Percentiles rank a stretch among this genome's conserved stretches.
Conservation (phyloP, 2,113 vertebrate genomes). For the Falco punctatus region DNA sequence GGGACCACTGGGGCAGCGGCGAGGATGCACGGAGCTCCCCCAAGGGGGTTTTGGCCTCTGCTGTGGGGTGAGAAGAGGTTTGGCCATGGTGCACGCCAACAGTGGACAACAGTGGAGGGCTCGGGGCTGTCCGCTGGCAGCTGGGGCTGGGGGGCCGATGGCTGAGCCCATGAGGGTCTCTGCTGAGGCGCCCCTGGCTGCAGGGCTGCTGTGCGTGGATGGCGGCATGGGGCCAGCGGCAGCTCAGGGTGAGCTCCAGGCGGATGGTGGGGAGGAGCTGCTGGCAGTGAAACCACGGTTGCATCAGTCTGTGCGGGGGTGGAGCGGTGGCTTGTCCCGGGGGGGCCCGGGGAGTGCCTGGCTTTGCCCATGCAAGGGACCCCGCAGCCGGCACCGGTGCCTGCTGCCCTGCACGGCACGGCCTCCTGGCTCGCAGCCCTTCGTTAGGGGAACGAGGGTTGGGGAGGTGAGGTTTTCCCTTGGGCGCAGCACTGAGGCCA, state of each 20-base stretch:
- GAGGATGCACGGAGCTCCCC: background rate
- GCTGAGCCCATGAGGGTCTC: background rate
- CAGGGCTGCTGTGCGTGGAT: accelerated
- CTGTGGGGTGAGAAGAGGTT: background rate
- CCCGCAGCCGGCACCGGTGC: accelerated
- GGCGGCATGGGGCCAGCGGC: accelerated
- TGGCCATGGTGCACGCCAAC: accelerated
- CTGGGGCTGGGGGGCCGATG: accelerated
- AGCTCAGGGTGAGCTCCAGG: background rate
- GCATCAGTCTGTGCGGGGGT: conserved; percentile 24
- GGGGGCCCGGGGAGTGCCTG: background rate
- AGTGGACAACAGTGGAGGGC: background rate
- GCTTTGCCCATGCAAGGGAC: background rate
- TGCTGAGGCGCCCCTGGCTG: background rate
- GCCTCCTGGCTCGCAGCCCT: accelerated
- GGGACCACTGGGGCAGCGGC: accelerated
- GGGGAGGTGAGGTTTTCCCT: background rate
- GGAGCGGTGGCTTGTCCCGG: background rate
- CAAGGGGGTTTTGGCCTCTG: background rate
- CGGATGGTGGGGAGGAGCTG: background rate
- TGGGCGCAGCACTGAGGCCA: background rate
- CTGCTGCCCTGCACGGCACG: accelerated
- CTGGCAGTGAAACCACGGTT: background rate
- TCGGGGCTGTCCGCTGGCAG: accelerated
- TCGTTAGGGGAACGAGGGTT: accelerated